Conservation (phyloP, 2,113 vertebrate species). For the Emydura subglobosa region DNA sequence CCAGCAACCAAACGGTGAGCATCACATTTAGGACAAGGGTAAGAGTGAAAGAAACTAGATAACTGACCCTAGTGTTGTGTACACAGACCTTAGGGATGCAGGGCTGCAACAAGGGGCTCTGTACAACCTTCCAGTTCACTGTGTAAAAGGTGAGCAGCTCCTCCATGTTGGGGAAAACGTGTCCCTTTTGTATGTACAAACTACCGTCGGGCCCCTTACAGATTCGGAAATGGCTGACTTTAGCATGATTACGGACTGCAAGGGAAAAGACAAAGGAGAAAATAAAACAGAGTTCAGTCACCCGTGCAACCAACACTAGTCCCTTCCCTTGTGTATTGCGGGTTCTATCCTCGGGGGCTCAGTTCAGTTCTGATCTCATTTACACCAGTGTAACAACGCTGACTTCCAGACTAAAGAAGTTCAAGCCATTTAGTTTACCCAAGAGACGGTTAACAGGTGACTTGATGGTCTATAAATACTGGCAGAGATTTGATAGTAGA, state of each 20-base stretch:
- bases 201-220: slow-evolving; percentile 81
- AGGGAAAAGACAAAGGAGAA: not conserved
- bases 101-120: slow-evolving; percentile 85
- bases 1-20: not conserved
- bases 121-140: slow-evolving; percentile 85
- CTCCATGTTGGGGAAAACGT: slow-evolving; percentile 84
- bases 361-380: not conserved
- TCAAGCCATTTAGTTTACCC: too few relatives aligned
- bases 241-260: slow-evolving; percentile 84
- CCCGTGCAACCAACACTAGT: not conserved
- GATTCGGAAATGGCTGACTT: slow-evolving; percentile 91
- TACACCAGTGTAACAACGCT: not conserved
- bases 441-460: not conserved
- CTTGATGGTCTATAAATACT: not conserved
- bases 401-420: not conserved
- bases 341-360: not conserved
- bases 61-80: accelerated
- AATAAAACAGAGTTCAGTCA: accelerated
- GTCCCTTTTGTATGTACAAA: slow-evolving; percentile 89
- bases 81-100: slow-evolving; percentile 84
- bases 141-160: slow-evolving; percentile 89
- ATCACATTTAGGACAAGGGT: not conserved
- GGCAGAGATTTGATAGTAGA: not conserved
- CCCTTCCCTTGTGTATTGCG: not conserved
- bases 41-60: accelerated